Evolutionary conservation across 2,888 invertebrate species (phyloP).

Genomic region (Drosophila colorata): DNA sequence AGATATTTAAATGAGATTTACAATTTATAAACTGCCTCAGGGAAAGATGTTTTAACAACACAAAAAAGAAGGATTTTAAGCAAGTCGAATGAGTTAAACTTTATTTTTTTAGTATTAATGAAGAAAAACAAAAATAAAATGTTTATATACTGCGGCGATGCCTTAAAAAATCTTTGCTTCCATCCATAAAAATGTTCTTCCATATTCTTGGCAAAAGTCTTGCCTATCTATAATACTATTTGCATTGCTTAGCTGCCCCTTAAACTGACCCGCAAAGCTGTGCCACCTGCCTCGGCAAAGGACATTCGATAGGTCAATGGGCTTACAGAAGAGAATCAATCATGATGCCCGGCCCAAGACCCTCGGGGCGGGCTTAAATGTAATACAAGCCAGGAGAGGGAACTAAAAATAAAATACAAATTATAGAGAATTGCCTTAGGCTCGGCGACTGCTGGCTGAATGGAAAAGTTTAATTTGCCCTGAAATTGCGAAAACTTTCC

Average conservation of each 20-base stretch:
- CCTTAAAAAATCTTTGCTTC: too few species aligned
- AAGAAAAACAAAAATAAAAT: too few species aligned
- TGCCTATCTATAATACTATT: too few species aligned
- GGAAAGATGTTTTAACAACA: too few species aligned
- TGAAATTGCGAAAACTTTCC: slow-evolving; percentile 22
- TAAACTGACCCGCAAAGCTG: neutral
- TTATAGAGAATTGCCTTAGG: slow-evolving; percentile 42
- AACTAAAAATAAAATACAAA: slow-evolving; percentile 66
- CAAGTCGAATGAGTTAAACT: too few species aligned
- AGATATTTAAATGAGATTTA: neutral
- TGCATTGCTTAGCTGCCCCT: too few species aligned
- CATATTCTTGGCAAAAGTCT: too few species aligned
- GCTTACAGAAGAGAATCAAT: slow-evolving; percentile 57
- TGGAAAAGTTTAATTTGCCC: slow-evolving; percentile 51
- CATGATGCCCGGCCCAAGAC: slow-evolving; percentile 31
- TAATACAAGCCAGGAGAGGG: slow-evolving; percentile 6
- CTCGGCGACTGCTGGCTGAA: slow-evolving; percentile 5
- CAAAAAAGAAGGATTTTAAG: too few species aligned
- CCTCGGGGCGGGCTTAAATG: slow-evolving; percentile 50
- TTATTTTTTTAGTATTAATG: too few species aligned
- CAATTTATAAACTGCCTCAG: too few species aligned
- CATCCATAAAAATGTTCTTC: too few species aligned
- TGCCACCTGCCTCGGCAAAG: neutral
- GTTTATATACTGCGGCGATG: too few species aligned
- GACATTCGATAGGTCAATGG: slow-evolving; percentile 57